Conservation (phyloP, 2,113 vertebrate genomes). For the Pleuronectes platessa region DNA sequence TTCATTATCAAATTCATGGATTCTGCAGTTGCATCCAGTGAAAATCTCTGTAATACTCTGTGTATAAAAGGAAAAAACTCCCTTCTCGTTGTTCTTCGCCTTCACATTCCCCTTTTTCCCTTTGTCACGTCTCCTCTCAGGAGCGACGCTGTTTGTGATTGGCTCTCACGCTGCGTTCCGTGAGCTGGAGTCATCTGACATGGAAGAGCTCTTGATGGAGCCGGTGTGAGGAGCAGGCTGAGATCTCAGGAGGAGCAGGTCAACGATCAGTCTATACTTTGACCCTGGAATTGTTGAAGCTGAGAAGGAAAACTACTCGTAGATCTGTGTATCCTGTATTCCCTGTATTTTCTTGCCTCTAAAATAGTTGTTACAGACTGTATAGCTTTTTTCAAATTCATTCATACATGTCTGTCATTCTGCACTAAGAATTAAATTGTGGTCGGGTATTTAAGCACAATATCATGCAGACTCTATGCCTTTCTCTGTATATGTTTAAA, state of each 20-base stretch:
- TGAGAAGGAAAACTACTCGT: slow-evolving; percentile 7
- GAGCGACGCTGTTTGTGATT: slow-evolving; percentile 90
- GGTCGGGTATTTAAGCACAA: slow-evolving; percentile 22
- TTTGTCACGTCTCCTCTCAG: slow-evolving; percentile 69
- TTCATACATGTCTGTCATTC: slow-evolving; percentile 8
- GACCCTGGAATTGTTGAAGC: slow-evolving; percentile 31
- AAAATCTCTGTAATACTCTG: not conserved
- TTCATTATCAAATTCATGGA: not conserved
- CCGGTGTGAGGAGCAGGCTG: slow-evolving; percentile 75
- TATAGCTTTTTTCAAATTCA: slow-evolving; percentile 21
- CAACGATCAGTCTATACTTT: slow-evolving; percentile 32
- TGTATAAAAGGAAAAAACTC: too few relatives aligned
- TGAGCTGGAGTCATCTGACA: slow-evolving; percentile 83
- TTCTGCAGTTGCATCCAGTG: not conserved
- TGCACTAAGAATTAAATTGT: slow-evolving; percentile 27
- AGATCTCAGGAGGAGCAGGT: slow-evolving; percentile 18
- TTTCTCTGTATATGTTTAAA: slow-evolving; percentile 30
- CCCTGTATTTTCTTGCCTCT: slow-evolving; percentile 24
- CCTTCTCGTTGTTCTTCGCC: not conserved
- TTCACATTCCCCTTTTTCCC: slow-evolving; percentile 12
- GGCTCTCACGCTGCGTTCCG: slow-evolving; percentile 90
- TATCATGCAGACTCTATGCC: slow-evolving; percentile 19
- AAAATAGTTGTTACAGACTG: slow-evolving; percentile 44
- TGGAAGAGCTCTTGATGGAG: slow-evolving; percentile 90
- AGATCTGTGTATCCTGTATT: slow-evolving; percentile 22